These are phyloP conservation scores for Melipona quadrifasciata DNA, from an alignment of 1,140 invertebrate genomes.

Conservation along the genomic window DNA sequence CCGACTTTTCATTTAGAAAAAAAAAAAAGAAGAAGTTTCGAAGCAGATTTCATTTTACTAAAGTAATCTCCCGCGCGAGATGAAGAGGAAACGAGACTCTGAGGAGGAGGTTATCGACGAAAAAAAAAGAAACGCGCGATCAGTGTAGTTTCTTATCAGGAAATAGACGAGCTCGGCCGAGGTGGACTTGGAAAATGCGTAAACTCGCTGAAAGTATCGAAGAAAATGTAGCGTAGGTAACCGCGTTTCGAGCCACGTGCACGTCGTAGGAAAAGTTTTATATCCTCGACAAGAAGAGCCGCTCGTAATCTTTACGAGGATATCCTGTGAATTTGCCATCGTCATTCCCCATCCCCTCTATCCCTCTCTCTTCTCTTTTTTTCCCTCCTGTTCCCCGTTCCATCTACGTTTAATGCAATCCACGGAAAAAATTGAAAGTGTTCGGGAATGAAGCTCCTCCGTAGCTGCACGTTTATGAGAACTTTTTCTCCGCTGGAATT, in stretches of 20 bases:
- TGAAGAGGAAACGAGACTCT: background rate
- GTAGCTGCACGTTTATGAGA: too few species aligned
- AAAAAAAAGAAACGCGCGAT: too few species aligned
- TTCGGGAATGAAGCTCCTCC: too few species aligned
- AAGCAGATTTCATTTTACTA: background rate
- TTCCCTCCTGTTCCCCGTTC: too few species aligned
- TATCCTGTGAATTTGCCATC: background rate
- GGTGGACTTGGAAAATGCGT: conserved; percentile 6
- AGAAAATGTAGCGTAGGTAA: background rate
- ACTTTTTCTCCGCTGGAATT: too few species aligned
- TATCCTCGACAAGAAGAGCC: conserved; percentile 27
- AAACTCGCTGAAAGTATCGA: background rate
- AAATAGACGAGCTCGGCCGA: background rate
- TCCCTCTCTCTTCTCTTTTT: background rate
- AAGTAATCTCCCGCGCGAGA: background rate
- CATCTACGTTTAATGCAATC: too few species aligned
- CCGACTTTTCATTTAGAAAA: background rate
- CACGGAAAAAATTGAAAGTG: too few species aligned
- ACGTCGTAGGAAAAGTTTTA: conserved; percentile 46
- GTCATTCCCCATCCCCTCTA: background rate
- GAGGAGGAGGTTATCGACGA: too few species aligned
- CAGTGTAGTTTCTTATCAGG: conserved; percentile 21
- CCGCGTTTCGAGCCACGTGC: background rate
- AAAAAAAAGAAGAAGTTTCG: background rate
- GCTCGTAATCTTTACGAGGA: conserved; percentile 43